Evolutionary conservation across 2,797 vertebrate species (phyloP).

Genomic region (Xyrichtys novacula): DNA sequence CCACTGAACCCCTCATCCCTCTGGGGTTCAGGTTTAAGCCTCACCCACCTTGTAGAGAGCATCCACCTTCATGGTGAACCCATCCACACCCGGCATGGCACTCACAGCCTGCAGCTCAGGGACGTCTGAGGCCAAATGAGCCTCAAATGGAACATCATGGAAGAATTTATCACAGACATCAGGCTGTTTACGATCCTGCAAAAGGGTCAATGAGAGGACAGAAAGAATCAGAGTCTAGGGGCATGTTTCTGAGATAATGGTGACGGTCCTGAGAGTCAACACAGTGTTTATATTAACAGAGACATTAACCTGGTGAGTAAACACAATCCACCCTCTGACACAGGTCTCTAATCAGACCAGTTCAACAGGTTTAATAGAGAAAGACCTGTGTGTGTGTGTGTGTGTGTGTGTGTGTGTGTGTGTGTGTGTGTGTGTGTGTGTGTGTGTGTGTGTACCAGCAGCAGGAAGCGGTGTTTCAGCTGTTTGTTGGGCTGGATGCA

Average conservation of each 20-base stretch:
- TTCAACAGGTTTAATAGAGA: neutral
- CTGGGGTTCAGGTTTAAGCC: too few species aligned
- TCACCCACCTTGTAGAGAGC: slow-evolving; percentile 93
- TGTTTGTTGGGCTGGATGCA: slow-evolving; percentile 97
- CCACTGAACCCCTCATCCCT: too few species aligned
- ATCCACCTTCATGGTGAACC: slow-evolving; percentile 97
- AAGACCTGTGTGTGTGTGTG: too few species aligned
- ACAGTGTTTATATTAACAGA: too few species aligned
- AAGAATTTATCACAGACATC: slow-evolving; percentile 93
- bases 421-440: neutral
- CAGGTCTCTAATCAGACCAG: neutral
- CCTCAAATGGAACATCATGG: slow-evolving; percentile 96
- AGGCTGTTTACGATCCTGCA: slow-evolving; percentile 94
- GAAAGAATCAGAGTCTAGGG: accelerated
- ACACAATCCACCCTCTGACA: neutral
- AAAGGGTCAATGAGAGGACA: too few species aligned
- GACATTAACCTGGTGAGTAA: too few species aligned
- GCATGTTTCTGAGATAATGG: too few species aligned
- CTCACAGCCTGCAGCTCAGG: slow-evolving; percentile 88
- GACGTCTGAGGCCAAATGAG: slow-evolving; percentile 91
- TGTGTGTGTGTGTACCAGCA: slow-evolving; percentile 86
- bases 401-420: too few species aligned
- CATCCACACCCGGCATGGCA: slow-evolving; percentile 94
- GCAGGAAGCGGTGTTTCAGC: slow-evolving; percentile 95
- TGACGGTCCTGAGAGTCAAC: too few species aligned